phyloP scores from a whole-genome alignment of 2,113 vertebrate species.

The Chrysemys picta region DNA sequence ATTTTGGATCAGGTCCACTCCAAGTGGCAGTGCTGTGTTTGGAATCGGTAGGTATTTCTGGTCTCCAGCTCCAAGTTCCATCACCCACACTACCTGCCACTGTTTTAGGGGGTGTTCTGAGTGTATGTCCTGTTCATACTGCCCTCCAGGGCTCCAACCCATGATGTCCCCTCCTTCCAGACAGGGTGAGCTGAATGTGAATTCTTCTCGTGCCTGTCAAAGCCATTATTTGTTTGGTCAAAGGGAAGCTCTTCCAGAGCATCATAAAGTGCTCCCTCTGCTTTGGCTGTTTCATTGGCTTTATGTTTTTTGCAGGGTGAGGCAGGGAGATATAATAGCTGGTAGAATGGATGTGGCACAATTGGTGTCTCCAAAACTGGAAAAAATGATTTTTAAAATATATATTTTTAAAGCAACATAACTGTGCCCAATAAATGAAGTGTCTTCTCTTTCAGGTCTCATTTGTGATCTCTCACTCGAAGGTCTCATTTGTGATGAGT shows the following conservation, averaged over 20 bases:
- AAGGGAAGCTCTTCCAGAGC: not conserved
- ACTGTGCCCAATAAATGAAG: not conserved
- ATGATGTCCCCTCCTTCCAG: not conserved
- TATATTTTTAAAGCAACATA: not conserved
- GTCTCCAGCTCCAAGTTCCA: not conserved
- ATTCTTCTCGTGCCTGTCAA: not conserved
- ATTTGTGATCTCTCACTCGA: not conserved
- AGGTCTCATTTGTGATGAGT: not conserved
- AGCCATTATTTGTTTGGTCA: not conserved
- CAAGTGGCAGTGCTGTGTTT: not conserved
- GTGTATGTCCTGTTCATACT: not conserved
- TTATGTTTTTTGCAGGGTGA: not conserved
- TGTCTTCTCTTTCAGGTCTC: not conserved
- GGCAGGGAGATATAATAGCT: not conserved
- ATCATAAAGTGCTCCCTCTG: not conserved
- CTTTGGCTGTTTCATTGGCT: not conserved
- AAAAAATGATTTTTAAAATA: not conserved
- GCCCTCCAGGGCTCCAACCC: not conserved
- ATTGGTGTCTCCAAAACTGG: not conserved
- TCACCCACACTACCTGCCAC: not conserved
- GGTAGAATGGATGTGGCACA: not conserved
- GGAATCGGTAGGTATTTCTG: not conserved
- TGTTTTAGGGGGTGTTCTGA: not conserved
- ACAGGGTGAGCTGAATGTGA: not conserved
- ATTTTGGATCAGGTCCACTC: not conserved